Percentiles rank a stretch among this genome's conserved stretches.
Evolutionary conservation across 2,797 vertebrate genomes (phyloP).

Genomic region (Sternotherus odoratus): DNA sequence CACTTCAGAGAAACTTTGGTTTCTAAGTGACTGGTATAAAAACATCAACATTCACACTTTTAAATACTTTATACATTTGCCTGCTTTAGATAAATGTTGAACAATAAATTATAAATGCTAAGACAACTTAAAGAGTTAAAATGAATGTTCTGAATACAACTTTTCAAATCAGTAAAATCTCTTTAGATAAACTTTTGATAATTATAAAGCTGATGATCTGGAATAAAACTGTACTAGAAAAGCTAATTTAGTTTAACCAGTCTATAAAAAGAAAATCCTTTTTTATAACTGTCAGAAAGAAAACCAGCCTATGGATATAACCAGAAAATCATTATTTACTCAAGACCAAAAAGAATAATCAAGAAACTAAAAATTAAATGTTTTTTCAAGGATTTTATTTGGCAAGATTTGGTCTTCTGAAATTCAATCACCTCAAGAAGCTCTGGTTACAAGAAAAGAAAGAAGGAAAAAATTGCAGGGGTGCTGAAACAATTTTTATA

Average conservation of each 20-base stretch:
- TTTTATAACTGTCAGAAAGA: constrained; percentile 43
- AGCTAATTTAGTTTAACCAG: constrained; percentile 69
- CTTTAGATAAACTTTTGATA: constrained; percentile 74
- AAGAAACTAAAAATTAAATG: constrained; percentile 48
- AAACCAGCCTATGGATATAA: constrained; percentile 14
- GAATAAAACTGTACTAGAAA: constrained; percentile 69
- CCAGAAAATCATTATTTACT: constrained; percentile 47
- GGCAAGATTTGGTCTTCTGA: constrained; percentile 35
- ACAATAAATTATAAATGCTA: constrained; percentile 75
- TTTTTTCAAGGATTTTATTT: constrained; percentile 19
- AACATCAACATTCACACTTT: constrained; percentile 50
- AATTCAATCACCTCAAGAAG: constrained; percentile 30
- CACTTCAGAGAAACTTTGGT: constrained; percentile 55
- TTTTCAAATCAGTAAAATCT: constrained; percentile 65
- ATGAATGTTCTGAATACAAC: constrained; percentile 69
- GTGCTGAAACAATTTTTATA: no score
- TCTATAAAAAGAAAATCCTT: constrained; percentile 47
- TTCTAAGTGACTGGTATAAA: constrained; percentile 40
- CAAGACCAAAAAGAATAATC: constrained; percentile 21
- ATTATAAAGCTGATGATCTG: constrained; percentile 73
- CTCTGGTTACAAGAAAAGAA: neutral
- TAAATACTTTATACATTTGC: constrained; percentile 62
- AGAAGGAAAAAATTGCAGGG: neutral
- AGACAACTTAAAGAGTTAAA: constrained; percentile 77
- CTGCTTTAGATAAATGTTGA: constrained; percentile 71